phyloP scores from a whole-genome alignment of 1,140 invertebrate genomes.

The Zaprionus inermis region DNA sequence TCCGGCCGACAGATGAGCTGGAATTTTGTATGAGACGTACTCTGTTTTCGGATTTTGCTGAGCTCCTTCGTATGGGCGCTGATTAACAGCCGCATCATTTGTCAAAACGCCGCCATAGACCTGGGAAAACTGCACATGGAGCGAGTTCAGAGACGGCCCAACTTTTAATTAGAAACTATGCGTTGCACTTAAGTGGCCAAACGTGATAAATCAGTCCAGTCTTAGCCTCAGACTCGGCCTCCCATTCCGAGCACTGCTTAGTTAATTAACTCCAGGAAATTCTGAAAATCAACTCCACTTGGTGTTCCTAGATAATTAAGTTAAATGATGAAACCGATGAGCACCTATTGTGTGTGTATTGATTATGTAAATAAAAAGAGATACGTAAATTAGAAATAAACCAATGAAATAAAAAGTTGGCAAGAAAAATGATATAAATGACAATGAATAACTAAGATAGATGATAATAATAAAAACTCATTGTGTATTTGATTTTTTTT shows the following conservation, averaged over 20 bases:
- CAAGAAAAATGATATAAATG: neutral
- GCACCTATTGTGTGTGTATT: neutral
- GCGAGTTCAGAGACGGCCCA: conserved; percentile 10
- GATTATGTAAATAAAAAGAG: neutral
- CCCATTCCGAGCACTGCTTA: neutral
- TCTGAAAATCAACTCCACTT: neutral
- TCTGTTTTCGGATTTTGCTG: neutral
- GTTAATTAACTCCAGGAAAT: conserved; percentile 33
- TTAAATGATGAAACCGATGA: neutral
- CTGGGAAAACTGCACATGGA: neutral
- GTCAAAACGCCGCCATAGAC: conserved; percentile 41
- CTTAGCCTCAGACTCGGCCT: neutral
- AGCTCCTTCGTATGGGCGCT: conserved; percentile 6
- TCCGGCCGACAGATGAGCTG: neutral
- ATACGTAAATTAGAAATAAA: neutral
- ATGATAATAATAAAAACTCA: neutral
- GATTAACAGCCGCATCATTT: conserved; percentile 57
- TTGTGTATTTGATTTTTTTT: neutral
- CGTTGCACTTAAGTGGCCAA: conserved; percentile 35
- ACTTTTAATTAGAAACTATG: conserved; percentile 71
- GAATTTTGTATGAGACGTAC: neutral
- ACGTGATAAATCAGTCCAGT: conserved; percentile 35
- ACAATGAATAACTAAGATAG: neutral
- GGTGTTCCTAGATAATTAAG: neutral
- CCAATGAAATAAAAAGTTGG: neutral